Conservation (phyloP, 2,888 invertebrate species). For the Drosophila mimica region DNA sequence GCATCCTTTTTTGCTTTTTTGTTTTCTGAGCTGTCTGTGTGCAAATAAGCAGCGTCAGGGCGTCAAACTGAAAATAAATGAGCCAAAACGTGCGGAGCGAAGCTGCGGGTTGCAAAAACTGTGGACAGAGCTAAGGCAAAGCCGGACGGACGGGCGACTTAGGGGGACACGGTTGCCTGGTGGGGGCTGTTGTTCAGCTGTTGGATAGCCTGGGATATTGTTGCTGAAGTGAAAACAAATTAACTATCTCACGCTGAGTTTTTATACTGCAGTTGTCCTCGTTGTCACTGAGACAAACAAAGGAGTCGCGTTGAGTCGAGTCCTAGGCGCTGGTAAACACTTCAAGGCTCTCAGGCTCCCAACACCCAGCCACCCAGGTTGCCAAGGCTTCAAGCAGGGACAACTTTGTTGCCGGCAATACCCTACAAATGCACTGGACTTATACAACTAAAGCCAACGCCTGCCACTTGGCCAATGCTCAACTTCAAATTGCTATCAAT, state of each 20-base stretch:
- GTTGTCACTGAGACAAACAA: slow-evolving; percentile 54
- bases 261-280: slow-evolving; percentile 64
- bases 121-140: slow-evolving; percentile 1
- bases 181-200: neutral
- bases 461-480: neutral
- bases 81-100: slow-evolving; percentile 68
- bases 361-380: neutral
- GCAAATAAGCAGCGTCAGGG: slow-evolving; percentile 78
- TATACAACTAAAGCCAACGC: neutral
- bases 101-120: slow-evolving; percentile 46
- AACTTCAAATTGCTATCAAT: neutral
- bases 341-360: slow-evolving; percentile 49
- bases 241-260: slow-evolving; percentile 80
- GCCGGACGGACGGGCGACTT: neutral
- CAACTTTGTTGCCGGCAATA: slow-evolving; percentile 56
- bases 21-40: slow-evolving; percentile 55
- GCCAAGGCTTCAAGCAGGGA: slow-evolving; percentile 17
- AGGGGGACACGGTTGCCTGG: neutral
- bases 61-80: slow-evolving; percentile 81
- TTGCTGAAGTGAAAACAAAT: slow-evolving; percentile 80
- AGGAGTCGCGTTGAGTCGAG: slow-evolving; percentile 15
- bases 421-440: slow-evolving; percentile 17
- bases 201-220: slow-evolving; percentile 56
- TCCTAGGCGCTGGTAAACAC: slow-evolving; percentile 63
- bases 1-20: neutral